Evolutionary conservation across 2,888 invertebrate genomes (phyloP), one percentile per base, ranked within the genome.

Genomic region (Molorchus minor): DNA sequence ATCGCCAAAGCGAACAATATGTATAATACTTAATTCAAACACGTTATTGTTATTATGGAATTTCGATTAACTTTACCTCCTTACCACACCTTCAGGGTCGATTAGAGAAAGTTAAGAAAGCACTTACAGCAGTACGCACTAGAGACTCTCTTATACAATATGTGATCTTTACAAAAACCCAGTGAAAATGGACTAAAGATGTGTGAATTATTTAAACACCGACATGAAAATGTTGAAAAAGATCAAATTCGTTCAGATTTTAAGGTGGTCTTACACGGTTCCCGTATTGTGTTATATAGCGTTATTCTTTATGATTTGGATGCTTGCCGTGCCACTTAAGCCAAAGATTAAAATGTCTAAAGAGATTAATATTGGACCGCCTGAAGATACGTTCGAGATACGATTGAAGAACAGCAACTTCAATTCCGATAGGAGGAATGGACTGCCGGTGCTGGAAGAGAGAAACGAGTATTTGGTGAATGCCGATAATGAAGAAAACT

Each of bases 181-280:
- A 17, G 41, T 40, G 52, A 41, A 17, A 17, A 15, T 20, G 52
- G n/a, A 52, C 30, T 41, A 16, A 13, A 52, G 30, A 12, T 16
- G n/a, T 12, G 41, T 49, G 52, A 52, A 41, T 40, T 41, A 30
- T 41, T 40, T 52, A 29, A 19, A 44, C 21, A 44, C 43, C 20
- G 56, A 51, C 36, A 61, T 61, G 61, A 58, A 44, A 61, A 43
- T 60, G 35, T n/a, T 38, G 29, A 40, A 47, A 40, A 20, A 20
- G 16, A 19, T 56, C 2, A 61, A 53, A 46, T 58, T 65, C 5
- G 7, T 64, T n/a, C 62, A 77, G 52, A 77, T 77, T 61, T 66
- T 78, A 56, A 78, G 85, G 62, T 85, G 85, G 85, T 84, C 85
- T 15, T 84, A 84, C 65, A 77, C 82, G 51, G 82, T 84, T 62